phyloP scores from a whole-genome alignment of 2,113 vertebrate species.

The Pyrgilauda ruficollis region DNA sequence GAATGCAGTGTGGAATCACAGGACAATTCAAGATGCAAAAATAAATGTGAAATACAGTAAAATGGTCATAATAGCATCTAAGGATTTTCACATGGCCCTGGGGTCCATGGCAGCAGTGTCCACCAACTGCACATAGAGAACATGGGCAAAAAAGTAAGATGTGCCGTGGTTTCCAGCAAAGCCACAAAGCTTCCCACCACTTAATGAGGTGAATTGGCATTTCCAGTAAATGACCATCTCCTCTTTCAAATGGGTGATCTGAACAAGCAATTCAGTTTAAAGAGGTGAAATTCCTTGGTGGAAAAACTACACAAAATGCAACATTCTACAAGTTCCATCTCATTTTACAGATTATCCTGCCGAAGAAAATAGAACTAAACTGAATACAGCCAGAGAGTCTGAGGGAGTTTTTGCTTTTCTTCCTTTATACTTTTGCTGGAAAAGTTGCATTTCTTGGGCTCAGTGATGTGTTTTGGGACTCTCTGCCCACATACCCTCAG shows the following conservation, averaged over 20 bases:
- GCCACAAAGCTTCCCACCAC: background rate
- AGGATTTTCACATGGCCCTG: accelerated
- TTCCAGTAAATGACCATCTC: background rate
- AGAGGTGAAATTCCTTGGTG: background rate
- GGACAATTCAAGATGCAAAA: background rate
- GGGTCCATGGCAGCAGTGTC: accelerated
- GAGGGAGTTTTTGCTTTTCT: accelerated
- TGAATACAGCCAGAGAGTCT: background rate
- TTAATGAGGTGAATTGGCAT: accelerated
- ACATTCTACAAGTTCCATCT: background rate
- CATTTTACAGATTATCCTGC: background rate
- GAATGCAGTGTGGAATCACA: accelerated
- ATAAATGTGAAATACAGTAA: background rate
- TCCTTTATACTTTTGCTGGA: background rate
- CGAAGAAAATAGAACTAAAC: background rate
- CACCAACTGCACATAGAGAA: background rate
- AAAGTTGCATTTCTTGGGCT: background rate
- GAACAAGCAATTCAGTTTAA: background rate
- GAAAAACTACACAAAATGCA: background rate
- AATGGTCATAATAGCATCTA: accelerated
- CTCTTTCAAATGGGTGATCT: background rate
- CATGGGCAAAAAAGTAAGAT: accelerated
- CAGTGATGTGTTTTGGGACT: background rate
- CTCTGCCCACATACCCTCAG: background rate
- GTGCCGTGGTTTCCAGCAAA: background rate